Percentiles rank a stretch among this genome's conserved stretches.
phyloP scores from a whole-genome alignment of 2,797 vertebrate species.

The Streptopelia turtur region DNA sequence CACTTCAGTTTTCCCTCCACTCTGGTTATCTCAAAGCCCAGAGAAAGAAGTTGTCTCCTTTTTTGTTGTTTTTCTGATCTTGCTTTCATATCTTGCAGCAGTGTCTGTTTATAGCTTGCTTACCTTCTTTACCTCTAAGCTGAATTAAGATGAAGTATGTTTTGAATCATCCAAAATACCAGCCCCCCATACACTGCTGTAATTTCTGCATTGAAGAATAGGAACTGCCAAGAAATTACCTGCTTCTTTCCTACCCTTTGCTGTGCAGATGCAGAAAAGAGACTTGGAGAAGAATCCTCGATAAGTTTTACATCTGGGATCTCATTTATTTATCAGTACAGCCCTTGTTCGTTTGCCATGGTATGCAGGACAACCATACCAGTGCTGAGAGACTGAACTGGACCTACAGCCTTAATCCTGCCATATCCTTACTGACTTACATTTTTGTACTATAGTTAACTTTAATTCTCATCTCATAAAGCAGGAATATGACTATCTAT shows the following conservation, averaged over 20 bases:
- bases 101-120: neutral
- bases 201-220: neutral
- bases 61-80: neutral
- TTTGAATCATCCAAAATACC: neutral
- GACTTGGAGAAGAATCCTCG: neutral
- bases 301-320: neutral
- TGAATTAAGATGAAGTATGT: neutral
- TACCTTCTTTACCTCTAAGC: neutral
- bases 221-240: neutral
- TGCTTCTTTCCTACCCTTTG: neutral
- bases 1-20: constrained; percentile 10
- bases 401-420: neutral
- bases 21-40: constrained; percentile 53
- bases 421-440: neutral
- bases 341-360: neutral
- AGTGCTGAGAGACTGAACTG: neutral
- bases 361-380: neutral
- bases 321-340: neutral
- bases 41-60: constrained; percentile 25
- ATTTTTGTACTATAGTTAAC: neutral
- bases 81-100: constrained; percentile 18
- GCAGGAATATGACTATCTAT: neutral
- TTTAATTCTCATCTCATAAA: neutral
- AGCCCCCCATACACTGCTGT: neutral
- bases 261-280: neutral